These are phyloP conservation scores for Listronotus oregonensis DNA, from an alignment of 1,140 invertebrate species.

Conservation along the genomic window DNA sequence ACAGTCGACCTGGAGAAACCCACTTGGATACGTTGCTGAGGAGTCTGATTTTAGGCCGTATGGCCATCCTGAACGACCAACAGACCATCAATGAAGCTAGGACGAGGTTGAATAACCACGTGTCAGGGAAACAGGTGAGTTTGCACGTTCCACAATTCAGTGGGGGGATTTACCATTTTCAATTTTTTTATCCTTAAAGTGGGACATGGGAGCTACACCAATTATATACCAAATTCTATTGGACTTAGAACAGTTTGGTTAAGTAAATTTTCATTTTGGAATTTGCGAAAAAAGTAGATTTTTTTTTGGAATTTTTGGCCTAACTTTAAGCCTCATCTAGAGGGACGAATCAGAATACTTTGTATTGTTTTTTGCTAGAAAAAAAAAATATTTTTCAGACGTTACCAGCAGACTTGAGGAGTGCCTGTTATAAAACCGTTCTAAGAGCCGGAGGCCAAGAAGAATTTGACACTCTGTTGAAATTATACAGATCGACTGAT, in stretches of 20 bases:
- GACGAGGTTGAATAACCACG: slow-evolving; percentile 73
- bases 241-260: no score
- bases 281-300: no score
- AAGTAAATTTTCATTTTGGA: no score
- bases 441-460: slow-evolving; percentile 71
- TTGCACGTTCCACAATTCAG: no score
- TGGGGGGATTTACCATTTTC: no score
- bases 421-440: slow-evolving; percentile 85
- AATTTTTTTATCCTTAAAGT: no score
- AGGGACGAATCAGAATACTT: no score
- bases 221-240: no score
- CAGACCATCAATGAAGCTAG: slow-evolving; percentile 77
- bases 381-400: no score
- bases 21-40: slow-evolving; percentile 85
- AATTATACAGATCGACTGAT: slow-evolving; percentile 83
- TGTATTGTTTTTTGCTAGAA: slow-evolving; percentile 54
- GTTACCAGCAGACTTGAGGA: slow-evolving; percentile 87
- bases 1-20: slow-evolving; percentile 71
- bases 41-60: slow-evolving; percentile 77
- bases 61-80: slow-evolving; percentile 81
- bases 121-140: slow-evolving; percentile 44
- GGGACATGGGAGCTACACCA: no score
- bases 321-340: no score
- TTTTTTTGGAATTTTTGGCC: no score
- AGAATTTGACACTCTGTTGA: slow-evolving; percentile 78